Percentiles rank a stretch among this genome's conserved stretches.
Evolutionary conservation across 2,888 invertebrate species (phyloP).

Genomic region (Epinotia brunnichana): DNA sequence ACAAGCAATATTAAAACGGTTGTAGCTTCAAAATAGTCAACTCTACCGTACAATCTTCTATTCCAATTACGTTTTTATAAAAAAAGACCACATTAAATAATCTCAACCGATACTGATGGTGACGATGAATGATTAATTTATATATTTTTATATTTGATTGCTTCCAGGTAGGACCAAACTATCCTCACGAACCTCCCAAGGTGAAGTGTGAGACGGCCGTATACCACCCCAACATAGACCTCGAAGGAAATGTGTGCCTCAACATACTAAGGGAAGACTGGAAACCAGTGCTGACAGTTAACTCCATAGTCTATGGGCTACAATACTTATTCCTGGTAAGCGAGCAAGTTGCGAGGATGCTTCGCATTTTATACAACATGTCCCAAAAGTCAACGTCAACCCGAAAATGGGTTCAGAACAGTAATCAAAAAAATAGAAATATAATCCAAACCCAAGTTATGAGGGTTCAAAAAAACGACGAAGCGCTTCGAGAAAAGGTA

Average conservation of each 20-base stretch:
- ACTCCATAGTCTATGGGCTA: slow-evolving; percentile 98
- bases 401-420: too few species aligned
- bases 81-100: too few species aligned
- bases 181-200: slow-evolving; percentile 99
- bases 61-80: too few species aligned
- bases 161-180: slow-evolving; percentile 93
- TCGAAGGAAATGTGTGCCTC: slow-evolving; percentile 98
- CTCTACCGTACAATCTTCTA: too few species aligned
- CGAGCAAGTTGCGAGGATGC: neutral
- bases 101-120: too few species aligned
- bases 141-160: neutral
- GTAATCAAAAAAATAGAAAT: too few species aligned
- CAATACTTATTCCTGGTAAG: slow-evolving; percentile 97
- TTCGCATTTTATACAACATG: neutral
- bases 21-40: too few species aligned
- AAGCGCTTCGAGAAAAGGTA: too few species aligned
- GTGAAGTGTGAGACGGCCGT: slow-evolving; percentile 99
- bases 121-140: neutral
- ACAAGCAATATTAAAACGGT: too few species aligned
- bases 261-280: slow-evolving; percentile 99
- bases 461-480: too few species aligned
- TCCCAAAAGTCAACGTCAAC: too few species aligned
- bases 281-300: slow-evolving; percentile 99
- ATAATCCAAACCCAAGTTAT: too few species aligned
- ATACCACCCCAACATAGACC: slow-evolving; percentile 99